Conservation (phyloP, 2,888 invertebrate species). For the Dryadula phaetusa region DNA sequence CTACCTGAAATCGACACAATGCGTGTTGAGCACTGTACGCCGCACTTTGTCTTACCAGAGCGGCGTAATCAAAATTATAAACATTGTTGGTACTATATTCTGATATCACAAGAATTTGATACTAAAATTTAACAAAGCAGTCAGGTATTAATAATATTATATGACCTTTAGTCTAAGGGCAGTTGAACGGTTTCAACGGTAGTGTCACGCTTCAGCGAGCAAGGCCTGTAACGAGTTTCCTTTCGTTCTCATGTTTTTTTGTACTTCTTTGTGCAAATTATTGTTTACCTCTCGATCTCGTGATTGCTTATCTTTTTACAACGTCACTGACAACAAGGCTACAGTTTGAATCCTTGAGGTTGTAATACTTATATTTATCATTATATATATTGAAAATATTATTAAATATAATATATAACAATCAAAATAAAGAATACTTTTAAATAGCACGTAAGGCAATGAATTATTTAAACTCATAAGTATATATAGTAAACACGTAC, state of each 20-base stretch:
- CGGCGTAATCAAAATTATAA: too few species aligned
- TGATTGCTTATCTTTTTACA: conserved; percentile 3
- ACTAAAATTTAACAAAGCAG: conserved; percentile 33
- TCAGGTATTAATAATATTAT: conserved; percentile 40
- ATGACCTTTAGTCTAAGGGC: conserved; percentile 46
- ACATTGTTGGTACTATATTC: too few species aligned
- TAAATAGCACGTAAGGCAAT: too few species aligned
- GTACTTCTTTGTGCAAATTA: conserved; percentile 24
- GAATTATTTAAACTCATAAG: too few species aligned
- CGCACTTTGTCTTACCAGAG: too few species aligned
- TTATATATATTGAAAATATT: too few species aligned
- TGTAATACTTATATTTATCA: not conserved
- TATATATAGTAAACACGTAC: not conserved
- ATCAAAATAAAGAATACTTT: too few species aligned
- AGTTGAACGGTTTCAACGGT: conserved; percentile 41
- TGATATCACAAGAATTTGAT: conserved; percentile 27
- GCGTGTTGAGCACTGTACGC: too few species aligned
- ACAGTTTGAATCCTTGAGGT: not conserved
- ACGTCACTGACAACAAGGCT: not conserved
- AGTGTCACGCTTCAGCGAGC: conserved; percentile 41
- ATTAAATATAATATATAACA: too few species aligned
- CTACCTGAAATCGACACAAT: too few species aligned
- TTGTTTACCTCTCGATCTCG: conserved; percentile 24
- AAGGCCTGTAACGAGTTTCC: conserved; percentile 42
- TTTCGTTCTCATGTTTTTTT: conserved; percentile 37